phyloP scores from a whole-genome alignment of 2,113 vertebrate species.

The Chaetodon auriga region DNA sequence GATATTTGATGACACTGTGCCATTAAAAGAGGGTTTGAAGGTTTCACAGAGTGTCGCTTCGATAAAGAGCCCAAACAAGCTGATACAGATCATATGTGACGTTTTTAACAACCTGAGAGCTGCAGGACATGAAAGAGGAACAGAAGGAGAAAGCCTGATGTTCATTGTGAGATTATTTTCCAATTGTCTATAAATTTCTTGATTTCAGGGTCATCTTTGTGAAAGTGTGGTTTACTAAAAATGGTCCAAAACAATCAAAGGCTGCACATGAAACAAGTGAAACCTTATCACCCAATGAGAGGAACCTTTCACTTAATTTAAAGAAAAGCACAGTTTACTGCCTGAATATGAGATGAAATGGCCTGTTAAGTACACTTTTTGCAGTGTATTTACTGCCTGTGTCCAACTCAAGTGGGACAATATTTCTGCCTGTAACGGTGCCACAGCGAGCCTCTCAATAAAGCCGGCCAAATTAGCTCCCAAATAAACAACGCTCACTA shows the following conservation, averaged over 20 bases:
- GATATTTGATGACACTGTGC: neutral
- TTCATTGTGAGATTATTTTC: no score
- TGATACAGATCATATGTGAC: no score
- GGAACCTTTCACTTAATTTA: neutral
- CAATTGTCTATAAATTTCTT: neutral
- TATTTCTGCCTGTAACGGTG: constrained; percentile 91
- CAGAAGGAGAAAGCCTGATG: neutral
- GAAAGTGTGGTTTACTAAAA: constrained; percentile 5
- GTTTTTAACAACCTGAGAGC: neutral
- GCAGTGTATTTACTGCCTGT: constrained; percentile 57
- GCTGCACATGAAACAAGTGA: neutral
- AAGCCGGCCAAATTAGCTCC: constrained; percentile 90
- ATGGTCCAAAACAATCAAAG: neutral
- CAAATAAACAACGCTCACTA: constrained; percentile 72
- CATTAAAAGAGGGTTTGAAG: neutral
- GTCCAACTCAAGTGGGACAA: constrained; percentile 83
- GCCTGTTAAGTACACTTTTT: constrained; percentile 38
- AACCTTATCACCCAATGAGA: constrained; percentile 19
- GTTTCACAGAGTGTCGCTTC: neutral
- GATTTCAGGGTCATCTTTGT: neutral
- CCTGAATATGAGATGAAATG: constrained; percentile 18
- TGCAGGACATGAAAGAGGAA: neutral
- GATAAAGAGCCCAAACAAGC: no score
- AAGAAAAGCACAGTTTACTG: constrained; percentile 26
- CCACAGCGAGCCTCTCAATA: constrained; percentile 90